Base-by-base conservation (phyloP, 2,797 vertebrate species). In the Apodemus agrarius region DNA sequence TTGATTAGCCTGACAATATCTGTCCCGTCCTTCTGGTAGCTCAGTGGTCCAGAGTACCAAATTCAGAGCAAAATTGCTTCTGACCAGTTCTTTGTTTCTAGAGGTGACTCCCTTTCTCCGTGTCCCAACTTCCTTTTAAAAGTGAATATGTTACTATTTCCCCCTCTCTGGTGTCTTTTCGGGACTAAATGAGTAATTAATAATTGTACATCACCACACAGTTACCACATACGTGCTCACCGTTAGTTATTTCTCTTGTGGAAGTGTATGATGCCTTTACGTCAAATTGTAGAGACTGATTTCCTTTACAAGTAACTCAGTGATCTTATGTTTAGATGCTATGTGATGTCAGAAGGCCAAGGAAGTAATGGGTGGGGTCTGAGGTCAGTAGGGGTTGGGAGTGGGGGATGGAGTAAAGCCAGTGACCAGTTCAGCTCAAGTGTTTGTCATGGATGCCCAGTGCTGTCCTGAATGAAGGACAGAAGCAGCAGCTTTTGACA, bases 271-370 rank as follows among this genome's bases (percentile, higher is more conserved):
- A 81, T 88, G 14, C 31, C 54, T 94, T 94, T 80, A n/a, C 9
- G 75, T 63, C 26, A 85, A 52, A 24, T 81, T 83, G 57, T 78
- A 43, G 91, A 89, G 22, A 63, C 89, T 65, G 3, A n/a, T 93
- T 96, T 91, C 34, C 49, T 82, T 22, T 80, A 46, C 34, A 69
- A 65, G 24, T 91, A 74, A 93, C 40, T 87, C 89, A 95, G 63
- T 93, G 92, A 89, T 90, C 31, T 67, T 78, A 37, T 34, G 12
- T 96, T 92, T 93, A 96, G 67, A 72, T 96, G 86, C 22, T 92
- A 10, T 1, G 0, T 93, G 63, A 94, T 63, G 34, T 49, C 65
- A 78, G 90, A 96, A 49, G 22, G 72, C 11, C 83, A 89, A 89
- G 85, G 34, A 59, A 52, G 63, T 75, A 78, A 1, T 69, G 63